A percentile compares a stretch with the other conserved stretches of the same genome.
Evolutionary conservation across 2,797 vertebrate species (phyloP).

Genomic region (Tachyglossus aculeatus): DNA sequence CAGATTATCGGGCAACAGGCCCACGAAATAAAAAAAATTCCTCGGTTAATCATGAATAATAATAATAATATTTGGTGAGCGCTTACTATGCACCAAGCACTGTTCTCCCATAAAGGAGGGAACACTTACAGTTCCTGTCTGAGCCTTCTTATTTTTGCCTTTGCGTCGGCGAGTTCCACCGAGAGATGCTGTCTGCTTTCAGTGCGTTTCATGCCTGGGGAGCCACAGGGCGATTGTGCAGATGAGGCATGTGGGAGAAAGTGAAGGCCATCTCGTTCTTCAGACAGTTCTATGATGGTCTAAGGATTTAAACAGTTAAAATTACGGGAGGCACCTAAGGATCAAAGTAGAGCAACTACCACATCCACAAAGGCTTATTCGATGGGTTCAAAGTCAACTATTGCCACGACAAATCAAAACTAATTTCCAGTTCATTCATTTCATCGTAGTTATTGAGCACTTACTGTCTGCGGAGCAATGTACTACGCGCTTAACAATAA

Average conservation of each 20-base stretch:
- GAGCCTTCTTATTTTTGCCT: constrained; percentile 93
- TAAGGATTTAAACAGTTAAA: constrained; percentile 59
- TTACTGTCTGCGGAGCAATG: no score
- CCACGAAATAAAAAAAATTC: no score
- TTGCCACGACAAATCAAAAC: constrained; percentile 4
- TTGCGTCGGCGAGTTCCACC: constrained; percentile 95
- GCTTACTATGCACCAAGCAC: no score
- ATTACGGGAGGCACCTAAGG: background rate
- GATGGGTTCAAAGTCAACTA: background rate
- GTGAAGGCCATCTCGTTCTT: constrained; percentile 91
- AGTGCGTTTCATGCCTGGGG: constrained; percentile 92
- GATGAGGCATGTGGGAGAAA: constrained; percentile 80
- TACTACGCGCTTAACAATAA: no score
- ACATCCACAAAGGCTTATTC: background rate
- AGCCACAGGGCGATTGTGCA: constrained; percentile 87
- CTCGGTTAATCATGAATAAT: no score
- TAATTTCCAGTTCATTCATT: background rate
- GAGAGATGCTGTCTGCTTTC: constrained; percentile 96
- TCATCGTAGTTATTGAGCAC: no score
- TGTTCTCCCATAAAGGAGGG: no score
- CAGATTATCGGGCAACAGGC: no score
- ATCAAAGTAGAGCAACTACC: background rate
- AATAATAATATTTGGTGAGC: no score
- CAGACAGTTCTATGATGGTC: constrained; percentile 92
- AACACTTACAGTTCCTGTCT: constrained; percentile 97